Percentiles rank a stretch among this genome's conserved stretches.
phyloP scores from a whole-genome alignment of 2,797 vertebrate species.

The Lycodopsis pacificus region DNA sequence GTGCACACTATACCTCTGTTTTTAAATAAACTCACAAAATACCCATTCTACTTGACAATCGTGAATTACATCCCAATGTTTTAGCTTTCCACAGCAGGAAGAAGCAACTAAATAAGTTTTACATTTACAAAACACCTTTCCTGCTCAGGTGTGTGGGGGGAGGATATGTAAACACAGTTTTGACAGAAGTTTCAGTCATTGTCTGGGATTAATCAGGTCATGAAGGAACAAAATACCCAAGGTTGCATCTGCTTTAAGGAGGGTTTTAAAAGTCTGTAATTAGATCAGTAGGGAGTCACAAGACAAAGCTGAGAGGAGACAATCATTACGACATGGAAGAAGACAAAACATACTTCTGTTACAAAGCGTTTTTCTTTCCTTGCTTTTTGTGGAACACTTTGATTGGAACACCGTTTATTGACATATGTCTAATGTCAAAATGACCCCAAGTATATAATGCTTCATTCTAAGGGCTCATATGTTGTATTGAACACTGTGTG shows the following conservation, averaged over 20 bases:
- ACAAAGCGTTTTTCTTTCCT: background rate
- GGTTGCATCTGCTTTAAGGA: background rate
- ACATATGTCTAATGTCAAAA: background rate
- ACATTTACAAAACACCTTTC: slow-evolving; percentile 24
- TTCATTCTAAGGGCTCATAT: background rate
- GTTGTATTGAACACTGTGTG: background rate
- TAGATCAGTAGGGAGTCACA: background rate
- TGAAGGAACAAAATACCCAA: background rate
- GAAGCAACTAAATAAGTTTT: slow-evolving; percentile 20
- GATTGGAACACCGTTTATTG: background rate
- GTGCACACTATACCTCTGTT: background rate
- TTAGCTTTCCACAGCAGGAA: background rate
- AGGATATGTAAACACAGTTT: background rate
- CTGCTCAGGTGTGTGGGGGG: slow-evolving; percentile 15
- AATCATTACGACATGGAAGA: background rate
- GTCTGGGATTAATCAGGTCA: background rate
- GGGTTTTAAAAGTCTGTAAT: background rate
- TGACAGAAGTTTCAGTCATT: background rate
- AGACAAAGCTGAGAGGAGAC: background rate
- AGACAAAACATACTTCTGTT: background rate
- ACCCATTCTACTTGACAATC: background rate
- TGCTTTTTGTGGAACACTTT: background rate
- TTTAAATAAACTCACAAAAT: background rate
- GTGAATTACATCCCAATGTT: background rate
- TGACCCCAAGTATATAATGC: background rate